These are phyloP conservation scores for Odocoileus hemionus DNA, from an alignment of 2,113 vertebrate genomes.

Conservation along the genomic window DNA sequence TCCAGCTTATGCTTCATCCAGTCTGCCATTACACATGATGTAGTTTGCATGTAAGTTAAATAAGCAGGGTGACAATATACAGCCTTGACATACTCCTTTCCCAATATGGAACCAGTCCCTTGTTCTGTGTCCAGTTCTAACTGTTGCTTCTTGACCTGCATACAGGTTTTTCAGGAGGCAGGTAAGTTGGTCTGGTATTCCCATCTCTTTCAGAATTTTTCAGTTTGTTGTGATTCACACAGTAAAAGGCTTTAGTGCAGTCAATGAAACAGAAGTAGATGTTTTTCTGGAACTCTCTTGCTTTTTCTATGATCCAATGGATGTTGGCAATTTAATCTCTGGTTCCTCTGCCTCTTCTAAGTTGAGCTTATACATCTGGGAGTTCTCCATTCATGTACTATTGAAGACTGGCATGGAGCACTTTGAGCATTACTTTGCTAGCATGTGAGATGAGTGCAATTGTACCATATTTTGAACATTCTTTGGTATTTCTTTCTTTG, in stretches of 20 bases:
- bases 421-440: not conserved
- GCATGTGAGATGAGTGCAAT: not conserved
- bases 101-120: not conserved
- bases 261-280: not conserved
- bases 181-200: not conserved
- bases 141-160: not conserved
- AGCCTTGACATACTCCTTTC: not conserved
- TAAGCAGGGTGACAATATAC: not conserved
- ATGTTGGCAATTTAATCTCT: not conserved
- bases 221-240: not conserved
- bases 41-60: not conserved
- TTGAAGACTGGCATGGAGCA: not conserved
- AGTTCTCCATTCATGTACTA: not conserved
- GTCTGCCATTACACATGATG: not conserved
- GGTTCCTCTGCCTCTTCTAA: not conserved
- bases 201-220: not conserved
- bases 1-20: not conserved
- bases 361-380: not conserved
- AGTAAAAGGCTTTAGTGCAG: not conserved
- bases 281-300: not conserved
- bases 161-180: not conserved
- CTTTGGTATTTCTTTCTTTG: not conserved
- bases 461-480: not conserved
- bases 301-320: not conserved
- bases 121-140: not conserved